These are phyloP conservation scores for Zaprionus nigranus DNA, from an alignment of 1,140 invertebrate genomes.

Conservation along the genomic window DNA sequence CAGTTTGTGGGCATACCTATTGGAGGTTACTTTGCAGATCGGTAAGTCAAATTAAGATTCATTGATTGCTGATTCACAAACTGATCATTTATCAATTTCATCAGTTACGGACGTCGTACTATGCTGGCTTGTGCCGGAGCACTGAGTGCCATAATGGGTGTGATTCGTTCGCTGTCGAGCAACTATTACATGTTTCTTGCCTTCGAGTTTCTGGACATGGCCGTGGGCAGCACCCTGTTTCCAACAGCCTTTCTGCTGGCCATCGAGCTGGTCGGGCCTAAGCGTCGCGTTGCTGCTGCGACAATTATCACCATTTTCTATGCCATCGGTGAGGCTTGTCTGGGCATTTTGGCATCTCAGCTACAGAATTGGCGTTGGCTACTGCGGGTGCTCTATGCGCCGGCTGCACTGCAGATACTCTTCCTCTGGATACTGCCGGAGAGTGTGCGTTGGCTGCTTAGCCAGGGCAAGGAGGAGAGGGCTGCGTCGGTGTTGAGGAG, in stretches of 20 bases:
- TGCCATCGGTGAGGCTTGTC: constrained; percentile 89
- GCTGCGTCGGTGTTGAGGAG: constrained; percentile 86
- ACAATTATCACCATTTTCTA: constrained; percentile 90
- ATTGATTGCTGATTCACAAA: neutral
- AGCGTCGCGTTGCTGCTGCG: constrained; percentile 90
- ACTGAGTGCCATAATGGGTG: constrained; percentile 86
- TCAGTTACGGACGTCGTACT: constrained; percentile 87
- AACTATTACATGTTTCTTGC: constrained; percentile 87
- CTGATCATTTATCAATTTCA: neutral
- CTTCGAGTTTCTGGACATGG: constrained; percentile 88
- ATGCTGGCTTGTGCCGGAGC: constrained; percentile 86
- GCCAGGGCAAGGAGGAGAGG: constrained; percentile 88
- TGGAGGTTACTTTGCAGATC: constrained; percentile 89
- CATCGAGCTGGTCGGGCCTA: constrained; percentile 91
- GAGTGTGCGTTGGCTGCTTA: constrained; percentile 90
- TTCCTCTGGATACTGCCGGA: constrained; percentile 87
- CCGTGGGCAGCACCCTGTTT: constrained; percentile 88
- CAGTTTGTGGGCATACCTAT: constrained; percentile 89
- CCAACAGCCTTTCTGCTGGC: constrained; percentile 87
- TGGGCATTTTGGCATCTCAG: constrained; percentile 88
- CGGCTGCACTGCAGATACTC: constrained; percentile 88
- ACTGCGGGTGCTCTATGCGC: constrained; percentile 88
- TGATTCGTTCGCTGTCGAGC: constrained; percentile 87
- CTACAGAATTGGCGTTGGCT: constrained; percentile 90
- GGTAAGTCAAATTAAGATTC: constrained; percentile 74